phyloP scores from a whole-genome alignment of 2,888 invertebrate genomes.

The Neocrepidodera transversa region DNA sequence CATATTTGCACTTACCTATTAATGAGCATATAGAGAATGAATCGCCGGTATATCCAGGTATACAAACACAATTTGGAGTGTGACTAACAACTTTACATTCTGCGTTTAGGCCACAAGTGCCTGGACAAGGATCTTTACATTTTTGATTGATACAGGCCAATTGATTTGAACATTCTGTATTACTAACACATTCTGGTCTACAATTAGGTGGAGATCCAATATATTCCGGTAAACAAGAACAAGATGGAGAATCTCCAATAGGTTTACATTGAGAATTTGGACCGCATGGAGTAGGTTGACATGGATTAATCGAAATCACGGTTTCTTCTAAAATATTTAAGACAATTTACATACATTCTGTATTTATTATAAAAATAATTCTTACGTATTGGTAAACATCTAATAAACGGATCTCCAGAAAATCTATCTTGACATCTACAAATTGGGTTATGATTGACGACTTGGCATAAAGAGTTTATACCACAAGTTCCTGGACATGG shows the following conservation, averaged over 20 bases:
- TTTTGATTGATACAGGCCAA: constrained; percentile 58
- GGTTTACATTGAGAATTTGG: constrained; percentile 69
- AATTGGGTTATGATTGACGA: constrained; percentile 79
- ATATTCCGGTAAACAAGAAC: constrained; percentile 73
- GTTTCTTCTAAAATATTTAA: constrained; percentile 54
- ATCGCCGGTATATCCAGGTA: constrained; percentile 69
- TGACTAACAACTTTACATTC: constrained; percentile 67
- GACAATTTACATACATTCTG: neutral
- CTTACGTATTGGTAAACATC: constrained; percentile 65
- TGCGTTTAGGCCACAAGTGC: constrained; percentile 64
- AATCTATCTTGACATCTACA: constrained; percentile 74
- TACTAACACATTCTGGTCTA: constrained; percentile 76
- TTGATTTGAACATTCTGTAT: constrained; percentile 70
- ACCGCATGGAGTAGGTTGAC: constrained; percentile 80
- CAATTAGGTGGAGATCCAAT: constrained; percentile 77
- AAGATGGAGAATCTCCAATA: constrained; percentile 71
- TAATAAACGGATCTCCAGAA: constrained; percentile 65
- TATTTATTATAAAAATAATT: neutral
- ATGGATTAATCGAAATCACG: constrained; percentile 63
- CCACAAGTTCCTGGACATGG: constrained; percentile 79
- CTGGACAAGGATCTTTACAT: constrained; percentile 62
- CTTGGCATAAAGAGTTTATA: constrained; percentile 73
- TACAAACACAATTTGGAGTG: constrained; percentile 75
- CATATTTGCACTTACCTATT: constrained; percentile 34
- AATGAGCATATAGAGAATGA: constrained; percentile 69